phyloP scores from a whole-genome alignment of 2,113 vertebrate genomes.

The Cyanoderma ruficeps region DNA sequence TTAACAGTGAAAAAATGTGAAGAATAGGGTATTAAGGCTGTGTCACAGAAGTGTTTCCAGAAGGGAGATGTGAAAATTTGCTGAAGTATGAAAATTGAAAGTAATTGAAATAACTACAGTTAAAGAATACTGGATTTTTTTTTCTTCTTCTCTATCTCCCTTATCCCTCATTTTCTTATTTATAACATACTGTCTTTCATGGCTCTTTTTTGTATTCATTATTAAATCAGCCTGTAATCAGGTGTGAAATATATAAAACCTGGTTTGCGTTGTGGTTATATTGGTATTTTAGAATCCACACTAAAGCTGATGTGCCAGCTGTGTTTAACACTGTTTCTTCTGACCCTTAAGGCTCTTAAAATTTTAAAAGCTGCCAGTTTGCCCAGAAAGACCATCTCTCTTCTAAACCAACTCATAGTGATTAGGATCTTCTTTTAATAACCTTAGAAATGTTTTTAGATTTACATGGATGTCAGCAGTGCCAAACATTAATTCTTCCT shows the following conservation, averaged over 20 bases:
- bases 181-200: not conserved
- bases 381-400: not conserved
- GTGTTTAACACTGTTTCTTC: not conserved
- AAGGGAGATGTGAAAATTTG: not conserved
- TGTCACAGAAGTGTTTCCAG: not conserved
- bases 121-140: not conserved
- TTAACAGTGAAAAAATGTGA: not conserved
- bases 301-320: not conserved
- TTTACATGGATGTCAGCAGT: not conserved
- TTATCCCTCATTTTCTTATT: not conserved
- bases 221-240: not conserved
- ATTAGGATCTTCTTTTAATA: not conserved
- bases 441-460: not conserved
- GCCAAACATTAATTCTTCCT: not conserved
- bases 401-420: not conserved
- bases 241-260: not conserved
- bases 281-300: not conserved
- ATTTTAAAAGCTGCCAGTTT: not conserved
- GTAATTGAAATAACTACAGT: not conserved
- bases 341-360: not conserved
- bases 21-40: not conserved
- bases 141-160: not conserved
- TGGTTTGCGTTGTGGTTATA: not conserved
- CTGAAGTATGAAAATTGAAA: not conserved
- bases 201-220: not conserved